Conservation (phyloP, 53 echinoderm and acorn worm species). For the Apostichopus leukothele region DNA sequence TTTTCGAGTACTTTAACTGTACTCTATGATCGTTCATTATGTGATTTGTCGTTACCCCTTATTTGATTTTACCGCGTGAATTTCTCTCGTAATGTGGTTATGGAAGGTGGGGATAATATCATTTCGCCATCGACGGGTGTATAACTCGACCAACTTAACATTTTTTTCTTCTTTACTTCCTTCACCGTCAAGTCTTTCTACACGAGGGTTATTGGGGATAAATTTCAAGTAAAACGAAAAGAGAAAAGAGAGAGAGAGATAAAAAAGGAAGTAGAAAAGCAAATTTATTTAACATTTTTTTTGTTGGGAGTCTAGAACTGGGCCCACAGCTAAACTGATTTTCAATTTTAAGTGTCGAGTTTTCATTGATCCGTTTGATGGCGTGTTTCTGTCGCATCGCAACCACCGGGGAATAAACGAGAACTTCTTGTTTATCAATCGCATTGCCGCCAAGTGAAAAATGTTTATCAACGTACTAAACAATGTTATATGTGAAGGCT, state of each 20-base stretch:
- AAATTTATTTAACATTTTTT: slow-evolving; percentile 46
- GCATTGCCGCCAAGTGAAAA: too few relatives aligned
- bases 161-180: neutral
- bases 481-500: too few relatives aligned
- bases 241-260: neutral
- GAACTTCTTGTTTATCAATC: too few relatives aligned
- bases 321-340: slow-evolving; percentile 47
- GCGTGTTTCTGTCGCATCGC: neutral
- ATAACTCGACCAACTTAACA: slow-evolving; percentile 38
- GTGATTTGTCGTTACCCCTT: slow-evolving; percentile 77
- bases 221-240: slow-evolving; percentile 4
- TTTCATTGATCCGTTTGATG: slow-evolving; percentile 6
- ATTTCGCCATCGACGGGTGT: slow-evolving; percentile 44
- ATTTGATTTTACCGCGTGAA: slow-evolving; percentile 70
- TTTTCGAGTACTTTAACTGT: slow-evolving; percentile 89
- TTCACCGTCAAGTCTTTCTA: slow-evolving; percentile 10
- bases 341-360: slow-evolving; percentile 40
- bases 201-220: slow-evolving; percentile 45
- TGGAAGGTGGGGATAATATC: slow-evolving; percentile 58
- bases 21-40: slow-evolving; percentile 97
- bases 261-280: neutral
- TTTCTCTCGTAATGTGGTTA: slow-evolving; percentile 76
- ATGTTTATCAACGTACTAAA: too few relatives aligned
- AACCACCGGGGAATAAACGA: neutral
- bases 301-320: slow-evolving; percentile 7